Evolutionary conservation across 2,888 invertebrate genomes (phyloP).

Genomic region (Cheilosia vernalis): DNA sequence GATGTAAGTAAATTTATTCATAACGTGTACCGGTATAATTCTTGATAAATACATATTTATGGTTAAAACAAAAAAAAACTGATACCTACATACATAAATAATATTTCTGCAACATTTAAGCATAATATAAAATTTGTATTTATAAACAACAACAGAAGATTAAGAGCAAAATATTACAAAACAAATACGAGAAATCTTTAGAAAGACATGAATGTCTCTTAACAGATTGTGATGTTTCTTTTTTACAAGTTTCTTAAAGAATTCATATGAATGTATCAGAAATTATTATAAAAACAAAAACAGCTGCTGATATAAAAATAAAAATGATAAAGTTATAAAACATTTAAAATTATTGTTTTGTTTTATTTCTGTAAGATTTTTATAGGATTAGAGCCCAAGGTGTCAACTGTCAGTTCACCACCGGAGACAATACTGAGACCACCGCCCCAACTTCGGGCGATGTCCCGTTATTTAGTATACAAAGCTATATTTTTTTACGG

Average conservation of each 20-base stretch:
- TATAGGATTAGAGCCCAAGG: no score
- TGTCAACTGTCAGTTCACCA: no score
- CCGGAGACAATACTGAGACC: no score
- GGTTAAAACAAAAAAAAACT: constrained; percentile 33
- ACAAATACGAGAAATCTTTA: constrained; percentile 38
- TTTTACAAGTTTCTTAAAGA: constrained; percentile 71
- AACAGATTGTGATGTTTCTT: constrained; percentile 73
- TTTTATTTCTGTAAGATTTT: neutral
- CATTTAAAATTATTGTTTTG: constrained; percentile 16
- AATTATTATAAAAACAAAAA: constrained; percentile 56
- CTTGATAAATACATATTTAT: constrained; percentile 5
- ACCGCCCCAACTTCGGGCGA: no score
- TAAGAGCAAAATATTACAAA: constrained; percentile 14
- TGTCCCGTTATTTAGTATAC: no score
- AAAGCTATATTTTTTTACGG: no score
- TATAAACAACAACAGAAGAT: constrained; percentile 29
- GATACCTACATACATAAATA: constrained; percentile 51
- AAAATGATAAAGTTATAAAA: constrained; percentile 66
- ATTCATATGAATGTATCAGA: constrained; percentile 65
- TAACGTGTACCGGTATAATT: constrained; percentile 44
- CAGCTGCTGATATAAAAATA: constrained; percentile 59
- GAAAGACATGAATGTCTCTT: constrained; percentile 62
- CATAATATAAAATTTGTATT: constrained; percentile 47
- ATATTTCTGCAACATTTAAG: constrained; percentile 62
- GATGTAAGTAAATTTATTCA: constrained; percentile 27